A percentile compares a stretch with the other conserved stretches of the same genome.
These are phyloP conservation scores for Cavia aperea DNA, from an alignment of 2,113 vertebrate genomes.

Conservation along the genomic window DNA sequence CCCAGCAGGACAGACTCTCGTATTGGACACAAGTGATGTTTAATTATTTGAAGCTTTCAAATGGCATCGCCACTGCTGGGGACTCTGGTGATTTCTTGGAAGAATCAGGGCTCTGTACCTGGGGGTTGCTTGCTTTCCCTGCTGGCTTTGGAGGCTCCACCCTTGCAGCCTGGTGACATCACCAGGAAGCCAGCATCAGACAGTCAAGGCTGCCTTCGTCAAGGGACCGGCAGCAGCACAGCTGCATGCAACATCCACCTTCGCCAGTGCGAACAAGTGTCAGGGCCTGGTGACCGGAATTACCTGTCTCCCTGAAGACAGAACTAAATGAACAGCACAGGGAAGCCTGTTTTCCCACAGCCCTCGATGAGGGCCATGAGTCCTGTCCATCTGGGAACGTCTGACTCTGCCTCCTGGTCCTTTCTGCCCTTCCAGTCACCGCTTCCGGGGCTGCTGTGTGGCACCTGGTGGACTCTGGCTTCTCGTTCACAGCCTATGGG, in stretches of 20 bases:
- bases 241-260: accelerated
- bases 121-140: not conserved
- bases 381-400: not conserved
- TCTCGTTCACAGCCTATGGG: accelerated
- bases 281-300: accelerated
- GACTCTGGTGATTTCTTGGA: not conserved
- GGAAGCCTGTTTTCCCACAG: no score
- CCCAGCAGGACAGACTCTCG: not conserved
- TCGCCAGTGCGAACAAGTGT: accelerated
- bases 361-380: accelerated
- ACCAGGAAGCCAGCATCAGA: accelerated
- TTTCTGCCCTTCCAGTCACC: accelerated
- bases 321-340: accelerated
- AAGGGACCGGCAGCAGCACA: no score
- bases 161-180: not conserved
- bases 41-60: not conserved
- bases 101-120: not conserved
- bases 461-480: not conserved
- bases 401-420: no score
- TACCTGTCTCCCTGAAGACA: no score
- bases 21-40: not conserved
- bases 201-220: not conserved
- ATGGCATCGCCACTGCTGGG: not conserved
- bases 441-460: not conserved
- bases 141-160: no score